Percentiles rank a stretch among this genome's conserved stretches.
phyloP scores from a whole-genome alignment of 1,140 invertebrate genomes.

The Lucilia cuprina region DNA sequence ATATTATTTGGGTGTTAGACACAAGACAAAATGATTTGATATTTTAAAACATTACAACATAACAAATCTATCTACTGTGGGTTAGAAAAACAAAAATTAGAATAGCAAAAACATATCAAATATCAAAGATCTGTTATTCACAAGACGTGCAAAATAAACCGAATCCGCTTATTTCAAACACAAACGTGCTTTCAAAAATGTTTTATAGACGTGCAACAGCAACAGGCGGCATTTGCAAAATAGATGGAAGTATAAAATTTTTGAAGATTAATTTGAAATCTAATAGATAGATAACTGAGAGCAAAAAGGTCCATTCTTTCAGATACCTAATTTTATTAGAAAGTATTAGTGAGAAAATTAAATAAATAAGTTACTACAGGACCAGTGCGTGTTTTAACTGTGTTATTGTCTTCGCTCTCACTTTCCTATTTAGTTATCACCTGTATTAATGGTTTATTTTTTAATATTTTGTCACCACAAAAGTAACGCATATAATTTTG shows the following conservation, averaged over 20 bases:
- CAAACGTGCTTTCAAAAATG: neutral
- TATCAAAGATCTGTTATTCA: conserved; percentile 12
- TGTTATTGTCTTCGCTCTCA: no score
- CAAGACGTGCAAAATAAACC: conserved; percentile 14
- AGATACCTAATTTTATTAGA: no score
- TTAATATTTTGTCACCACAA: conserved; percentile 3
- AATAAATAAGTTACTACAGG: no score
- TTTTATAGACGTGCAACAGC: conserved; percentile 19
- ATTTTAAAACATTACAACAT: neutral
- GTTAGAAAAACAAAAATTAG: neutral
- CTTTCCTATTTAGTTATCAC: no score
- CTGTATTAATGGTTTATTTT: neutral
- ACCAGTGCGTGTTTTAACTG: no score
- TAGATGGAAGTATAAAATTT: neutral
- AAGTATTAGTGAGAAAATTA: no score
- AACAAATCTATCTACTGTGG: conserved; percentile 15
- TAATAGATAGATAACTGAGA: no score
- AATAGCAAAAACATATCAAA: neutral
- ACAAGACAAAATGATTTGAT: neutral
- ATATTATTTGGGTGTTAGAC: neutral
- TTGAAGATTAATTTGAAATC: conserved; percentile 7
- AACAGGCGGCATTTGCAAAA: conserved; percentile 31
- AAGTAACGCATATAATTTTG: neutral
- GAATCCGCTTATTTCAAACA: neutral
- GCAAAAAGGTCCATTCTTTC: no score